Evolutionary conservation across 2,113 vertebrate species (phyloP).

Genomic region (Embiotoca jacksoni): DNA sequence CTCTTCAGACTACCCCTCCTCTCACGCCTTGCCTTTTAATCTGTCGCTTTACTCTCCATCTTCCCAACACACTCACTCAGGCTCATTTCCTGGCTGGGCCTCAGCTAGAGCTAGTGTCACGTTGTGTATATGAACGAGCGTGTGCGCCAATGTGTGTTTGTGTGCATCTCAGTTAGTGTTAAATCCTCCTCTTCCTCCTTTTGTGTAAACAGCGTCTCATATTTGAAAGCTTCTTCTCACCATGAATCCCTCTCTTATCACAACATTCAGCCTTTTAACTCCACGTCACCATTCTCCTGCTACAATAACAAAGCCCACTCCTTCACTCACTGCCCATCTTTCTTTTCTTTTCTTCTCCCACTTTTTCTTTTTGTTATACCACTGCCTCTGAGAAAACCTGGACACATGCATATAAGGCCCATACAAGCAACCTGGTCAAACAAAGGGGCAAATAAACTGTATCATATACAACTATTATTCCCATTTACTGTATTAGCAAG

Average conservation of each 20-base stretch:
- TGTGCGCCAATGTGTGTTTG: constrained; percentile 22
- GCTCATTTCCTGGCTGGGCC: constrained; percentile 70
- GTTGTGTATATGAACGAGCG: constrained; percentile 27
- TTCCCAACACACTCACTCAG: constrained; percentile 63
- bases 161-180: constrained; percentile 59
- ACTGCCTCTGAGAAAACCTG: constrained; percentile 26
- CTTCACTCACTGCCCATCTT: constrained; percentile 50
- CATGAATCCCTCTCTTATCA: constrained; percentile 68
- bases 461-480: no score
- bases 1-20: constrained; percentile 77
- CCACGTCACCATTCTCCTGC: constrained; percentile 56
- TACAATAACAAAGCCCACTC: constrained; percentile 66
- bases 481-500: neutral
- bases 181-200: constrained; percentile 72
- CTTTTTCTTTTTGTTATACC: constrained; percentile 51
- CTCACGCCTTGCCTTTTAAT: constrained; percentile 76
- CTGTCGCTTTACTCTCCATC: constrained; percentile 70
- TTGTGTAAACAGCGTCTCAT: constrained; percentile 71
- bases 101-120: constrained; percentile 65
- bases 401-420: constrained; percentile 1
- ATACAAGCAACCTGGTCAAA: constrained; percentile 5
- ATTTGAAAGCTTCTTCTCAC: constrained; percentile 67
- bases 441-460: neutral
- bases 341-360: constrained; percentile 59
- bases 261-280: constrained; percentile 72